Conservation (phyloP, 2,113 vertebrate species). For the Pterophyllum scalare region DNA sequence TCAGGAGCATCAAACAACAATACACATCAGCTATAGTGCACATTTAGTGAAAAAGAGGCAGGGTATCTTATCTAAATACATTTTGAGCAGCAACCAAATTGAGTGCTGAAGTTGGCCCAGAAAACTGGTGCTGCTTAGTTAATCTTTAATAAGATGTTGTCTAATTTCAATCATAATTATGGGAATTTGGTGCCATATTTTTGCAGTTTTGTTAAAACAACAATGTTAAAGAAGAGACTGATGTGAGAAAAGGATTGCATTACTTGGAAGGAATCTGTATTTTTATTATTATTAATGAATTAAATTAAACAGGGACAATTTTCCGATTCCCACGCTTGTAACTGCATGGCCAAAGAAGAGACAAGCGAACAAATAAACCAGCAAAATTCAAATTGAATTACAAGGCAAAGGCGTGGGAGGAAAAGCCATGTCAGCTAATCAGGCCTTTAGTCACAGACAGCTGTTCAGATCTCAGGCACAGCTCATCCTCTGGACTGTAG, state of each 20-base stretch:
- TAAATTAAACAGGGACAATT: not conserved
- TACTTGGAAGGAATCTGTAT: not conserved
- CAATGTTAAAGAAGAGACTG: not conserved
- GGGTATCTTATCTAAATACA: not conserved
- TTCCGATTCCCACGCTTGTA: not conserved
- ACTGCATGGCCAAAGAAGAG: not conserved
- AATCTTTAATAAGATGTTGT: not conserved
- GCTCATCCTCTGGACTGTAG: not conserved
- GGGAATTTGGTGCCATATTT: not conserved
- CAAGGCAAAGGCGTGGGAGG: not conserved
- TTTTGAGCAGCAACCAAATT: not conserved
- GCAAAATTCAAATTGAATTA: not conserved
- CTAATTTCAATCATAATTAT: slow-evolving; percentile 1
- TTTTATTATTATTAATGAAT: not conserved
- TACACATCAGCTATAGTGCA: not conserved
- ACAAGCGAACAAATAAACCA: not conserved
- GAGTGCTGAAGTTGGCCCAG: not conserved
- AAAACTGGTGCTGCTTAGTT: not conserved
- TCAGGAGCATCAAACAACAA: not conserved
- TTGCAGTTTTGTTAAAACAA: not conserved
- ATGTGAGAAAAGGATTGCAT: not conserved
- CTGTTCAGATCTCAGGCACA: not conserved
- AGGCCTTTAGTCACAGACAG: not conserved
- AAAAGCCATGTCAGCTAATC: not conserved
- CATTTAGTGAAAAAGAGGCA: not conserved